phyloP scores from a whole-genome alignment of 2,888 invertebrate genomes.

The Acanthacorydalis orientalis region DNA sequence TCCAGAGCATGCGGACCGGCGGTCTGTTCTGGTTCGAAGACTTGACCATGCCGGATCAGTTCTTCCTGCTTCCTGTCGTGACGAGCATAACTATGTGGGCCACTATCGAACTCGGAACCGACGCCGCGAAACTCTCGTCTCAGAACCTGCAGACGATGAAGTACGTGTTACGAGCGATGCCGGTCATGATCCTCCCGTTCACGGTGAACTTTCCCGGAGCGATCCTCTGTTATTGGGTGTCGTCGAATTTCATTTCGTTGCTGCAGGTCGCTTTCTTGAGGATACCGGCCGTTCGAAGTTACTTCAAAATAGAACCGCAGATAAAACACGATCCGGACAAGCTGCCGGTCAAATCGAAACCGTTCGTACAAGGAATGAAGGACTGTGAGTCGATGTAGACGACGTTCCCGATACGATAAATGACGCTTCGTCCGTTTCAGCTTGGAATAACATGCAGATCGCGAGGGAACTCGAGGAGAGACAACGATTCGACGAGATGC shows the following conservation, averaged over 20 bases:
- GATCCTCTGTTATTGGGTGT: slow-evolving; percentile 78
- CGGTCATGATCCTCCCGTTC: slow-evolving; percentile 66
- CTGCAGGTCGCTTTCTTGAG: slow-evolving; percentile 62
- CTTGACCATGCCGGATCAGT: slow-evolving; percentile 81
- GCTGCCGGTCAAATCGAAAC: slow-evolving; percentile 53
- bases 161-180: slow-evolving; percentile 58
- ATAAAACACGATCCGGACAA: slow-evolving; percentile 36
- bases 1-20: slow-evolving; percentile 77
- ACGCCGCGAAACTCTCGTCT: slow-evolving; percentile 46
- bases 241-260: slow-evolving; percentile 73
- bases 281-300: slow-evolving; percentile 53
- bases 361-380: slow-evolving; percentile 61
- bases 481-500: slow-evolving; percentile 54
- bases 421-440: slow-evolving; percentile 24
- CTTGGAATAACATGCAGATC: slow-evolving; percentile 70
- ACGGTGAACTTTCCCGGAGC: slow-evolving; percentile 78
- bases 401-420: neutral
- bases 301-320: slow-evolving; percentile 56
- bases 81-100: slow-evolving; percentile 68
- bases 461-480: slow-evolving; percentile 61
- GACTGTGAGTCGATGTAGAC: slow-evolving; percentile 41
- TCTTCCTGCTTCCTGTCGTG: slow-evolving; percentile 67
- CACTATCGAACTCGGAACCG: slow-evolving; percentile 73
- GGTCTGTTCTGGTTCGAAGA: slow-evolving; percentile 89
- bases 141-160: slow-evolving; percentile 54